Conservation (phyloP, 2,113 vertebrate species). For the Pyxicephalus adspersus region DNA sequence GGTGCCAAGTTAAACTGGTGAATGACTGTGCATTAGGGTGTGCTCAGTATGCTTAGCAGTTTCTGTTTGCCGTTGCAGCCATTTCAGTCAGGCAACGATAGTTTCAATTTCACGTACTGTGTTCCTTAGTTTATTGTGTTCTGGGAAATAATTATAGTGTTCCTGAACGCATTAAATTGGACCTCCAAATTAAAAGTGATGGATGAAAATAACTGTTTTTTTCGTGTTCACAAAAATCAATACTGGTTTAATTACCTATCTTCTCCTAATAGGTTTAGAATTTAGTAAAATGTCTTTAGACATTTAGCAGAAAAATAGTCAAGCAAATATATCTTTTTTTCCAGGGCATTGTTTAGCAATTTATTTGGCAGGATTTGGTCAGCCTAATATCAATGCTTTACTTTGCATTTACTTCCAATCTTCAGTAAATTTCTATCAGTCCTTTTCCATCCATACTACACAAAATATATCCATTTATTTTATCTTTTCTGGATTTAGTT, state of each 20-base stretch:
- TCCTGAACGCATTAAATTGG: slow-evolving; percentile 30
- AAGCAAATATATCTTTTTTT: slow-evolving; percentile 18
- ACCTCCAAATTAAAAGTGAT: slow-evolving; percentile 37
- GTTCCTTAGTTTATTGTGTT: neutral
- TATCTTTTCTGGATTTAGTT: too few relatives aligned
- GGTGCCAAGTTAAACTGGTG: neutral
- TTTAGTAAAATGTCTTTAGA: slow-evolving; percentile 48
- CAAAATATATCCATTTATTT: too few relatives aligned
- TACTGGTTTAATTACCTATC: slow-evolving; percentile 49
- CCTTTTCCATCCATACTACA: too few relatives aligned
- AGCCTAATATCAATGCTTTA: too few relatives aligned
- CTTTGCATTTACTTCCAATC: too few relatives aligned
- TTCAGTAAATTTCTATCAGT: too few relatives aligned
- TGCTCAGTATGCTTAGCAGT: neutral
- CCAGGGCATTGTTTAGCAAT: too few relatives aligned
- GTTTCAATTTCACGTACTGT: neutral
- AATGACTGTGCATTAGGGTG: neutral
- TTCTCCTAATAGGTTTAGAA: slow-evolving; percentile 38
- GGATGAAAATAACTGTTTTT: slow-evolving; percentile 40
- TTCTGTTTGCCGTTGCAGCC: neutral
- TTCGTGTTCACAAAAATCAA: slow-evolving; percentile 45
- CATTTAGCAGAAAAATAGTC: slow-evolving; percentile 42
- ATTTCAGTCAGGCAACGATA: neutral
- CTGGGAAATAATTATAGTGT: slow-evolving; percentile 24
- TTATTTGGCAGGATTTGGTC: too few relatives aligned